These are phyloP conservation scores for Penaeus monodon DNA, from an alignment of 2,888 invertebrate species.

Conservation along the genomic window DNA sequence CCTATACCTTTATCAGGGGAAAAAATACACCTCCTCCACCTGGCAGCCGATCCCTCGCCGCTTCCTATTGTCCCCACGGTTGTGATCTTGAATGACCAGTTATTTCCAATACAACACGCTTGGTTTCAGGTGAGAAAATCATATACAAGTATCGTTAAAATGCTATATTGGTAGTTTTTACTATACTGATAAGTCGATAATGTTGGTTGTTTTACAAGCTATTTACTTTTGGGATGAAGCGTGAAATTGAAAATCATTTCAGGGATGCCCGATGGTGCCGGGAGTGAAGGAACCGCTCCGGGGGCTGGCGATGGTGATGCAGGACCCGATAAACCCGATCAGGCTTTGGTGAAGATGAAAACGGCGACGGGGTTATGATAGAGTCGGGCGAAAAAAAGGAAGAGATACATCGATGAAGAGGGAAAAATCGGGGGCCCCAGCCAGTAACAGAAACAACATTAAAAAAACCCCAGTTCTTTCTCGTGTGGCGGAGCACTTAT, in stretches of 20 bases:
- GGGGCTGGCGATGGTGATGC: not conserved
- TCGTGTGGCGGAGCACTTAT: constrained; percentile 45
- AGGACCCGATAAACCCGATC: not conserved
- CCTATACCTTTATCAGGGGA: constrained; percentile 33
- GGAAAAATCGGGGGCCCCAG: not conserved
- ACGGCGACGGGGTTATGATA: not conserved
- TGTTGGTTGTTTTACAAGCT: too few species aligned
- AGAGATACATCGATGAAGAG: not conserved
- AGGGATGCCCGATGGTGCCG: too few species aligned
- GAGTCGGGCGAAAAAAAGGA: not conserved
- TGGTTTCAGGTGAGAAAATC: constrained; percentile 10
- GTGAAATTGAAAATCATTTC: too few species aligned
- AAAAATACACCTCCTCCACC: constrained; percentile 33
- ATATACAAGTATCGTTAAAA: not conserved
- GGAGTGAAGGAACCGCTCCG: not conserved
- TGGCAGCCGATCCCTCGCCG: not conserved
- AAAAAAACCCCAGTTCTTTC: constrained; percentile 12
- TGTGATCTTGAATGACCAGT: constrained; percentile 5
- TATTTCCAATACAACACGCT: constrained; percentile 9
- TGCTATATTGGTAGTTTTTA: too few species aligned
- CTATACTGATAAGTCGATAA: too few species aligned
- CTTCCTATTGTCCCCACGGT: constrained; percentile 1
- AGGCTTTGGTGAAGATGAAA: too few species aligned
- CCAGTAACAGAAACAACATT: constrained; percentile 24
- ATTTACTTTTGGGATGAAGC: too few species aligned